Evolutionary conservation across 92 coral and sea anemone genomes (phyloP), one percentile per base, ranked within the genome.

Genomic region (Chrysogorgia sp.): DNA sequence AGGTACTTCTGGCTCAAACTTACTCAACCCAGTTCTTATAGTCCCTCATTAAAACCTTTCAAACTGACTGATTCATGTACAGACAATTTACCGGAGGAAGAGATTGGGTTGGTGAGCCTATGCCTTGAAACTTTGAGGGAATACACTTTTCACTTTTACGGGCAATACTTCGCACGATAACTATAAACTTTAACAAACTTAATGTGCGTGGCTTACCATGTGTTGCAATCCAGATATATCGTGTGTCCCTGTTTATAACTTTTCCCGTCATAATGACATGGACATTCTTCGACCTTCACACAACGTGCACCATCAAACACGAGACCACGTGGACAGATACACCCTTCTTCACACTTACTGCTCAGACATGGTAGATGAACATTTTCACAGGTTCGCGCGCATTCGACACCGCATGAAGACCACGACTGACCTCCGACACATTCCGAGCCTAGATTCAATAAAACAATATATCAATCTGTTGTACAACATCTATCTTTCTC

Each of bases 261-360:
- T 32, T 62, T 87, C 12, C 96, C 90, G 25, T 91, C 90, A 63
- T 88, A 86, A 69, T 91, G 96, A 40, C 96, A 91, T 60, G 86
- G 70, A 76, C 96, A 91, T 32, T 85, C 88, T 21, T 92, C 86
- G 23, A 90, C 71, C 69, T 86, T 80, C 7, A 88, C 58, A 86
- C 96, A 91, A 80, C 80, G 96, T 87, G 89, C 83, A 23, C 92
- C 92, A 60, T 88, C 72, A 58, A 81, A 86, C 22, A 91, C 96
- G 25, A 71, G 84, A 41, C 85, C 90, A 34, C 49, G 76, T 30
- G 96, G 96, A 60, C 96, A 91, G 64, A 88, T 79, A 61, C 96
- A 91, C 28, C 96, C 96, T 40, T 88, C 88, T 40, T 79, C 77
- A 80, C 96, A 88, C 29, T 64, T 84, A 43, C 52, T 71, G 24